Evolutionary conservation across 1,140 invertebrate species (phyloP).

Genomic region (Antheraea mylitta): DNA sequence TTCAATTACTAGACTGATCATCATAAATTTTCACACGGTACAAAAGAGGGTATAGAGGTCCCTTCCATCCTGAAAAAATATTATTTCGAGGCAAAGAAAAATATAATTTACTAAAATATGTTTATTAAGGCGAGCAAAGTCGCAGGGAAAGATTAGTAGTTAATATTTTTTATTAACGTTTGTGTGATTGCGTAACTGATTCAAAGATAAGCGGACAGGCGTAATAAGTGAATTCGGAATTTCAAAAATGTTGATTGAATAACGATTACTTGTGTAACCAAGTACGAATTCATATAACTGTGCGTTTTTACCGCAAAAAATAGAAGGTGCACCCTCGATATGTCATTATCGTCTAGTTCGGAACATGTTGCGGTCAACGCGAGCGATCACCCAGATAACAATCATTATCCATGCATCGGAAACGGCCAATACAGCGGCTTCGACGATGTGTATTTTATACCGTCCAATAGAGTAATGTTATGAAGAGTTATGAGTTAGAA

Average conservation of each 20-base stretch:
- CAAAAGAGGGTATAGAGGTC: too few species aligned
- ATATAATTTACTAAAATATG: too few species aligned
- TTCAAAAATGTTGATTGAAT: constrained; percentile 1
- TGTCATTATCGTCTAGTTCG: constrained; percentile 64
- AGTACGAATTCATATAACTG: constrained; percentile 46
- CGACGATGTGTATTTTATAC: constrained; percentile 40
- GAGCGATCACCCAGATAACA: constrained; percentile 60
- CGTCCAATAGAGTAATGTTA: constrained; percentile 46
- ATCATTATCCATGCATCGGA: constrained; percentile 53
- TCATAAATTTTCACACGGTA: too few species aligned
- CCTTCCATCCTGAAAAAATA: too few species aligned
- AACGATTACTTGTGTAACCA: constrained; percentile 31
- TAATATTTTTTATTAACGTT: too few species aligned
- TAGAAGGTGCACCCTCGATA: constrained; percentile 44
- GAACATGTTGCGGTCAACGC: constrained; percentile 62
- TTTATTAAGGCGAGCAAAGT: too few species aligned
- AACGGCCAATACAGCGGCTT: constrained; percentile 43
- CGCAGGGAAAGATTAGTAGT: too few species aligned
- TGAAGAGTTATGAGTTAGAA: constrained; percentile 41
- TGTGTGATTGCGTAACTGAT: too few species aligned
- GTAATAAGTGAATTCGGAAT: too few species aligned
- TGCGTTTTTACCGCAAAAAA: constrained; percentile 47
- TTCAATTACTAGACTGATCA: too few species aligned
- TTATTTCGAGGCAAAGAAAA: too few species aligned
- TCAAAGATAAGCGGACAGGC: too few species aligned